phyloP scores from a whole-genome alignment of 2,113 vertebrate genomes.

The Elephantulus edwardii region DNA sequence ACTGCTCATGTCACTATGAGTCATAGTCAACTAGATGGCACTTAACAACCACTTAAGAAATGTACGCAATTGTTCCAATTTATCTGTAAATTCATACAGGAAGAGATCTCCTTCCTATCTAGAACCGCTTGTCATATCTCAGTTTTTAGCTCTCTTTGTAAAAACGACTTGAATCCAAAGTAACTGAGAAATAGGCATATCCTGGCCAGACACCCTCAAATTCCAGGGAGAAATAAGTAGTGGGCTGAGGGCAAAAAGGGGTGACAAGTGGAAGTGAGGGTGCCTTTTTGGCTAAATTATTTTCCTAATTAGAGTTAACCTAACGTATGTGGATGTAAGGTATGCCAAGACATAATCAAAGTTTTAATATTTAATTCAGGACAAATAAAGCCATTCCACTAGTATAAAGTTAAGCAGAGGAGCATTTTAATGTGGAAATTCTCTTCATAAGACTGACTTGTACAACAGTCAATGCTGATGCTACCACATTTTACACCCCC shows the following conservation, averaged over 20 bases:
- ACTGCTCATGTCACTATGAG: no score
- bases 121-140: constrained; percentile 13
- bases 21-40: no score
- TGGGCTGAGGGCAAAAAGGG: fast-evolving
- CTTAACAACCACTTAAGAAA: no score
- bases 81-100: neutral
- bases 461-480: neutral
- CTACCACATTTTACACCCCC: neutral
- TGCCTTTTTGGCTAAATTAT: constrained; percentile 29
- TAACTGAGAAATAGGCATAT: constrained; percentile 6
- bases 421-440: constrained; percentile 10
- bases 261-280: neutral
- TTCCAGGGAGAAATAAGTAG: constrained; percentile 5
- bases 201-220: neutral
- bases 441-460: neutral
- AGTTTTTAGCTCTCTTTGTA: neutral
- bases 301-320: constrained; percentile 37
- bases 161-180: neutral
- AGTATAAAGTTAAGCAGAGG: constrained; percentile 20
- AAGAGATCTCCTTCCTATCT: neutral
- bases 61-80: neutral
- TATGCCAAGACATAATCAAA: constrained; percentile 10
- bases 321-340: constrained; percentile 30
- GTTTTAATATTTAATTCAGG: neutral
- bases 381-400: constrained; percentile 18